Base-by-base conservation (phyloP, 2,113 vertebrate genomes). In the Dicaeum eximium region DNA sequence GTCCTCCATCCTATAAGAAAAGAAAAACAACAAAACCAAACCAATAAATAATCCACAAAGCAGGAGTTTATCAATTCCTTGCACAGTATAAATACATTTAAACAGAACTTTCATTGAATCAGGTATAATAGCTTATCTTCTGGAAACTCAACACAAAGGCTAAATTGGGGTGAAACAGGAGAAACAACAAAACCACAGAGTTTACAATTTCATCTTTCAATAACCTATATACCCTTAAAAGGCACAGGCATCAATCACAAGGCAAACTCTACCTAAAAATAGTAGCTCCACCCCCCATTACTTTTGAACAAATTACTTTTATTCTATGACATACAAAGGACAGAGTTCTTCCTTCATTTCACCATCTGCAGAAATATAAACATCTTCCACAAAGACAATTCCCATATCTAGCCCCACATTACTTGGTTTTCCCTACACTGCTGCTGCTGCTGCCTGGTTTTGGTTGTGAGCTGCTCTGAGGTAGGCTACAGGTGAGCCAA, bases 1-100 rank as follows among this genome's bases (percentile, higher is more conserved):
- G 99, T 71, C 98, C 99, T 67, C 98, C 98, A 95, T 99, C 99
- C 99, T 99, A 95, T 90, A 94, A 44, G 94, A 92, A 80, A 87
- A 86, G 24, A 81, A 81, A 47, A 45, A n/a, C 10, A 87, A 28
- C 60, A 67, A 60, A 77, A 77, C 18, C 44, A 81, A 42, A 44
- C 20, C 54, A 82, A 87, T 42, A 62, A 88, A 82, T 61, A 75
- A 69, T 8, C 10, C 48, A 77, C 35, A 24, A 13, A 61, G 21
- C 31, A 72, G 8, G 27, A n/a, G 40, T 80, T 69, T 56, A 51
- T 64, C 38, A 79, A 14, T 47, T 78, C 33, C 16, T 71, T 71
- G 27, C 7, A 51, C 11, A 56, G 35, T 22, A 95, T 22, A 95
- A 72, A 80, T 44, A 66, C 7, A 71, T 15, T 33, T 88, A 24